Base-by-base conservation (phyloP, 2,797 vertebrate species). In the Poeciliopsis infans region DNA sequence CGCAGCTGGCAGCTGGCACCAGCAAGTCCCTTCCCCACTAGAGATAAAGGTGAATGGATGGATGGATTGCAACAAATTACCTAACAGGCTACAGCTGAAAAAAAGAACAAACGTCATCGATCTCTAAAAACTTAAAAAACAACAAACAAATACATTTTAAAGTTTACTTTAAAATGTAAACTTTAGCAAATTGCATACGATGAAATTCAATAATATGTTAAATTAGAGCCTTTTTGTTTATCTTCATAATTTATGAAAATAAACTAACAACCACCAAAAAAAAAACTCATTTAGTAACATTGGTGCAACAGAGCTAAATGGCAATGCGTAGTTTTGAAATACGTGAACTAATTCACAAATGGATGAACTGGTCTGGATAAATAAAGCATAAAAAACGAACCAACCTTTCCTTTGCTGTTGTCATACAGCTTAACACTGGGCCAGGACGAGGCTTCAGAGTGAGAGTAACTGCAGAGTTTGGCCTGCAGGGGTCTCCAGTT, bases 401-500 rank as follows among this genome's bases (percentile, higher is more conserved):
- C 73, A 23, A 97, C 97, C 96, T 95, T 89, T 49, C 92, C 95
- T 0, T 84, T 71, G 0, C 72, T 93, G 74, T 90, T 89, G 77
- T 96, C 95, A 5, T 94, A 97, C 51, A 98, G 95, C 51, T 93
- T 93, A 72, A 98, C 88, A 10, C 90, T 95, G 6, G 97, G 97
- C 96, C 96, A 96, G 6, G 96, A 94, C 0, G 94, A 93, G 33
- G 92, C 69, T 12, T 96, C 97, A 0, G 95, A 93, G 80, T 96
- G 96, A n/a, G 93, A 94, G 57, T 97, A 98, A 87, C 97, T 97
- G 88, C 94, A 96, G 57, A 99, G 94, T 85, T 96, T 97, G 57
- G 97, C 97, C 83, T 96, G 91, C 47, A 99, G 92, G 0, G 97
- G 96, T 25, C 94, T 96, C 97, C 97, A 98, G 18, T 83, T 78